phyloP scores from a whole-genome alignment of 2,888 invertebrate genomes.

The Aleiodes alternator region DNA sequence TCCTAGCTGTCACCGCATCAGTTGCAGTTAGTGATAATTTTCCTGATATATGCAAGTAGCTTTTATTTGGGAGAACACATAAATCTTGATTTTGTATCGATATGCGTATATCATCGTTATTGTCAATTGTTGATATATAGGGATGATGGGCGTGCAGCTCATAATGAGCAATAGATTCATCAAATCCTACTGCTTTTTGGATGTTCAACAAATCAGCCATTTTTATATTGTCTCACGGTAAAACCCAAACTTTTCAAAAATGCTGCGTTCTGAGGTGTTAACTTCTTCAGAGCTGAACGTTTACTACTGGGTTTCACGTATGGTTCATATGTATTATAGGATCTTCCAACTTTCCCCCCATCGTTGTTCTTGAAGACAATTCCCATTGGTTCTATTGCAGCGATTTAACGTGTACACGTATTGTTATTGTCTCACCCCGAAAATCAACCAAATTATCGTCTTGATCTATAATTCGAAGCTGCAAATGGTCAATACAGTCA shows the following conservation, averaged over 20 bases:
- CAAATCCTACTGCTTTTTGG: neutral
- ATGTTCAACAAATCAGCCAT: too few relatives aligned
- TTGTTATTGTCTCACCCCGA: constrained; percentile 55
- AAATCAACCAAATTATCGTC: constrained; percentile 54
- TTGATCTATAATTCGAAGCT: constrained; percentile 56
- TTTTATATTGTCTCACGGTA: neutral
- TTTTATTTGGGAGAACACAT: neutral
- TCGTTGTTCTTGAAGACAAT: neutral
- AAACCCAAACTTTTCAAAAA: neutral
- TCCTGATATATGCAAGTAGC: neutral
- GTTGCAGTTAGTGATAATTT: neutral
- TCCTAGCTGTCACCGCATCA: neutral
- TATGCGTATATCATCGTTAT: constrained; percentile 12
- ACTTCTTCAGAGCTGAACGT: neutral
- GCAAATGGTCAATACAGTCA: constrained; percentile 50
- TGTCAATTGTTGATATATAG: neutral
- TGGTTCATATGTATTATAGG: neutral
- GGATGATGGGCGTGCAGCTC: constrained; percentile 1
- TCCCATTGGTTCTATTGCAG: neutral
- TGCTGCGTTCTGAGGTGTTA: too few relatives aligned
- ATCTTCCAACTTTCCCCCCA: too few relatives aligned
- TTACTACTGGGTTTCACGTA: neutral
- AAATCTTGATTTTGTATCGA: constrained; percentile 12
- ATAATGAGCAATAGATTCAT: constrained; percentile 15
- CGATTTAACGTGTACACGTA: constrained; percentile 18